phyloP scores from a whole-genome alignment of 1,140 invertebrate species.

The Eulimnadia texana region DNA sequence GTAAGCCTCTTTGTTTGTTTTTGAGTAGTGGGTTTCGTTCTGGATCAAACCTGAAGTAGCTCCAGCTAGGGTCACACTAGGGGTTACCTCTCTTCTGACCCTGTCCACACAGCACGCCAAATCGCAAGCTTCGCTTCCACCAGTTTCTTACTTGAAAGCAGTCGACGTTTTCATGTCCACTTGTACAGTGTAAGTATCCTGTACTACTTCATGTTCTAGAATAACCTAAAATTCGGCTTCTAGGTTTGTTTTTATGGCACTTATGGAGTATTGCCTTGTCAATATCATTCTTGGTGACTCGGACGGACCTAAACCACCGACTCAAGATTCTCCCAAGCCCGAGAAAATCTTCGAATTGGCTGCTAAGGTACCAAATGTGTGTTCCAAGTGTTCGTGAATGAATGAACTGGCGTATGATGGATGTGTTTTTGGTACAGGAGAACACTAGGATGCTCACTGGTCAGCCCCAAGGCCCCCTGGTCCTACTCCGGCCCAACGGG shows the following conservation, averaged over 20 bases:
- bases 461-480: slow-evolving; percentile 31
- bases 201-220: no score
- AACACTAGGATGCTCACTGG: slow-evolving; percentile 37
- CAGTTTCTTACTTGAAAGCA: slow-evolving; percentile 77
- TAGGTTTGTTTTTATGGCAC: slow-evolving; percentile 77
- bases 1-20: slow-evolving; percentile 14
- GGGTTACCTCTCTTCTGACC: slow-evolving; percentile 75
- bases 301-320: slow-evolving; percentile 30
- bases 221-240: no score
- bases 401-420: slow-evolving; percentile 8
- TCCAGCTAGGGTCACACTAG: slow-evolving; percentile 72
- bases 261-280: slow-evolving; percentile 86
- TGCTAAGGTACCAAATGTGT: slow-evolving; percentile 23
- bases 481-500: slow-evolving; percentile 22
- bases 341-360: slow-evolving; percentile 41
- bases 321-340: slow-evolving; percentile 26
- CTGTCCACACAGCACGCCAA: slow-evolving; percentile 83
- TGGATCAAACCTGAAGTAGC: slow-evolving; percentile 61
- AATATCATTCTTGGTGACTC: slow-evolving; percentile 72
- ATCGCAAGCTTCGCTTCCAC: slow-evolving; percentile 71
- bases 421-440: slow-evolving; percentile 27
- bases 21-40: slow-evolving; percentile 31
- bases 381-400: no score
- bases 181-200: slow-evolving; percentile 53
- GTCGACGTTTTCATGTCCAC: slow-evolving; percentile 84